Evolutionary conservation across 2,797 vertebrate genomes (phyloP), one percentile per base, ranked within the genome.

Genomic region (Acomys russatus): DNA sequence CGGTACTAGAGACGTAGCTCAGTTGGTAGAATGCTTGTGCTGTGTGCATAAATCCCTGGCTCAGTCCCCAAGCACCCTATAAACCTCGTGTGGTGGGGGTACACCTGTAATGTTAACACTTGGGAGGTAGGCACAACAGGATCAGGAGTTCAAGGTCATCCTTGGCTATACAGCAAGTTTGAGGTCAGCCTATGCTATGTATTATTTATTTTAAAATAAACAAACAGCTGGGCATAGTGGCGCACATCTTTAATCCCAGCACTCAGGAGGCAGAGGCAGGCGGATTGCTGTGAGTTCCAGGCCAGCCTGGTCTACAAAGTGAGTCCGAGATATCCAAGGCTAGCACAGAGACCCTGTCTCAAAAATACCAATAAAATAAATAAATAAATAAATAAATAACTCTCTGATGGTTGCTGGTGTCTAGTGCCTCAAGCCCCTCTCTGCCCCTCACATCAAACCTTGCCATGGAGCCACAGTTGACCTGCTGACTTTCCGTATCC

Each of bases 121-220:
- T 10, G 85, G 66, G 33, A 73, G 9, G 23, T 38, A 28, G 23
- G 3, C 11, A 9, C 14, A 38, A 1, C 14, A 38, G 38, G 68
- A 38, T 87, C 70, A 87, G 23, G 54, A 73, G 51, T 73, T 87
- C 68, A 73, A 30, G 84, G 66, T 73, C 49, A 87, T 56, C 51
- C 51, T 51, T 85, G 44, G 64, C 18, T 85, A 14, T 15, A 3
- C 70, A 56, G 66, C 7, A 54, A 51, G 84, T 86, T 54, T 51
- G 44, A 22, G 77, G 28, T 44, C 18, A 85, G 44, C 64, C 64
- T 68, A 10, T 14, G 64, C 83, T 54, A n/a, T 85, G 1, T n/a
- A 38, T 49, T 18, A n/a, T 49, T 33, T 49, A 56, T 56, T 35
- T 38, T 35, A 35, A 71, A 54, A 54, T 30, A 54, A 70, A 49